Evolutionary conservation across 1,140 invertebrate species (phyloP), one percentile per base, ranked within the genome.

Genomic region (Anoplophora glabripennis): DNA sequence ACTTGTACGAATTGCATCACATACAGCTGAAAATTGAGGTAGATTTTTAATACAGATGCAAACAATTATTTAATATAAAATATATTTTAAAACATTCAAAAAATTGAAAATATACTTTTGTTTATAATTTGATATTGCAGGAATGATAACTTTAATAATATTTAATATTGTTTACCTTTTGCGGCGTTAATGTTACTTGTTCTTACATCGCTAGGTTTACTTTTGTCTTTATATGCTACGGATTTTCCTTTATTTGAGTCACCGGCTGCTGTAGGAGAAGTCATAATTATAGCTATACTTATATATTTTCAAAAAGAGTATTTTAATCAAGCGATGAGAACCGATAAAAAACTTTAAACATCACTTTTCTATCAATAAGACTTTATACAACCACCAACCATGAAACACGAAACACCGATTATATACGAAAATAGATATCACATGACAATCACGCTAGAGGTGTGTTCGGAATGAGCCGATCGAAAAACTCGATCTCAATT

Each of bases 1-100:
- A 81, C 95, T 98, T 12, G 98, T 99, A 59, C 97, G 86, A 69
- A 99, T 94, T 15, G 97, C 96, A 94, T 99, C 94, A 62, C 94
- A 91, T 49, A 99, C 94, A 80, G 96, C 96, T 97, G 74, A 53
- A 89, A 84, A 70, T 64, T 53, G 21, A 61, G 63, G 48, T 34
- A 35, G 12, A 37, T 21, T 53, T 53, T 45, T 59, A 38, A n/a
- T 14, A 35, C 3, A 17, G 14, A 17, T 41, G 17, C 18, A 9
- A 53, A 3, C 12, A 48, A 17, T 15, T 9, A 42, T 15, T 44
- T 21, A 9, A 21, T 5, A 3, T 5, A 5, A 28, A 2, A 28
- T 3, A 28, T 28, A 5, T 28, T 28, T 28, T 28, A 28, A 3
- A 28, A 5, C 21, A 28, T 28, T 28, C 21, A 5, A 5, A 28